Evolutionary conservation across 2,888 invertebrate genomes (phyloP), one percentile per base, ranked within the genome.

Genomic region (Diarsia dahlii): DNA sequence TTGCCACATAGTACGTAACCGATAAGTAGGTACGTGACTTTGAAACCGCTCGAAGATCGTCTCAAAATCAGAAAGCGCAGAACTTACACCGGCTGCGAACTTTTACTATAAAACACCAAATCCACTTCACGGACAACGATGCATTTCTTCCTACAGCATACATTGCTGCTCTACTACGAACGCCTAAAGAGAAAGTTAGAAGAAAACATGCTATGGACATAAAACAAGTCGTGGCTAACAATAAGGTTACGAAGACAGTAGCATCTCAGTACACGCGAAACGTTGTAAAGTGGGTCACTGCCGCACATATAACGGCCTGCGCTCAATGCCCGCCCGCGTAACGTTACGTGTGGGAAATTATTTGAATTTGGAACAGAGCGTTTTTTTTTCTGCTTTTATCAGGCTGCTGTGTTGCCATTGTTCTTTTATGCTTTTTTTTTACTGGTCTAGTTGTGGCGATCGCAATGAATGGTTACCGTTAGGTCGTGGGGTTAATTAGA

Each of bases 261-360:
- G 86, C 90, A 88, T 89, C 85, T 72, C 62, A 65, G 92, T 93
- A 87, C 88, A 90, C 89, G 94, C 92, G 93, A 95, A 95, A 92
- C 91, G 90, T 89, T 88, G 86, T 83, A 92, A 95, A 94, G 94
- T 96, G 90, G 95, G 96, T 96, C 96, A 96, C 94, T 96, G 96
- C 95, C 95, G 94, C 93, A 93, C 94, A 94, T 94, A 95, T 96
- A 96, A 96, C 96, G 96, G 96, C 93, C 80, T 92, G 96, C 93
- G 92, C 96, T 94, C 93, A 93, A 93, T 96, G 95, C 93, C 94
- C 95, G 96, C 95, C 95, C 95, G 96, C 96, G 95, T 96, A 96
- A 96, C 96, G 94, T 96, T 96, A 96, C 96, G 96, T 96, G 96
- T 96, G 96, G 96, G 96, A 96, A 96, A 96, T 95, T 95, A 95